These are phyloP conservation scores for Progne subis DNA, from an alignment of 2,113 vertebrate species.

Conservation along the genomic window DNA sequence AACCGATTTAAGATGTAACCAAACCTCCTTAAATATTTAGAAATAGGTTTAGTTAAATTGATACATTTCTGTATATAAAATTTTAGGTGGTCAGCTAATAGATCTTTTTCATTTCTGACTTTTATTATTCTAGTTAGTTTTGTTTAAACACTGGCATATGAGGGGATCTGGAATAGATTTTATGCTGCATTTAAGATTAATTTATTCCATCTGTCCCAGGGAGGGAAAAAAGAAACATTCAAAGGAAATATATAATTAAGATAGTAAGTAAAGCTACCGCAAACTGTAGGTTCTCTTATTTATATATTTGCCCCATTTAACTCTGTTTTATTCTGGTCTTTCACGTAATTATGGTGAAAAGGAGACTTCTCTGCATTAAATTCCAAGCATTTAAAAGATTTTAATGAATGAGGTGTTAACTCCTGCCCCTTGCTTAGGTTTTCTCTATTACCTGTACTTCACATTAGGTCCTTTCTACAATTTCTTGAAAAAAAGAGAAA, in stretches of 20 bases:
- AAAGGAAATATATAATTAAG: slow-evolving; percentile 66
- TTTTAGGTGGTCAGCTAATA: slow-evolving; percentile 63
- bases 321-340: slow-evolving; percentile 46
- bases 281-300: slow-evolving; percentile 51
- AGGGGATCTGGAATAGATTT: slow-evolving; percentile 64
- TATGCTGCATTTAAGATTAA: slow-evolving; percentile 69
- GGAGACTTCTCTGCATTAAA: background rate
- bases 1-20: slow-evolving; percentile 43
- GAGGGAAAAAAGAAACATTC: slow-evolving; percentile 43
- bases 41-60: slow-evolving; percentile 43
- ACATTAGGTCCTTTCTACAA: background rate
- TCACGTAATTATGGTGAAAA: slow-evolving; percentile 35
- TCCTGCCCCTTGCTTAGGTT: background rate
- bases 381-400: slow-evolving; percentile 16
- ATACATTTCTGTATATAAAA: slow-evolving; percentile 32
- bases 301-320: slow-evolving; percentile 60
- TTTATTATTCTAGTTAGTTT: slow-evolving; percentile 62
- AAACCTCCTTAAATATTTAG: slow-evolving; percentile 42
- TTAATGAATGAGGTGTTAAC: slow-evolving; percentile 41
- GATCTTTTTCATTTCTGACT: slow-evolving; percentile 58
- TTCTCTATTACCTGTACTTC: slow-evolving; percentile 5
- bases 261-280: slow-evolving; percentile 59
- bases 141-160: slow-evolving; percentile 42
- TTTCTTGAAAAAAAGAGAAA: background rate
- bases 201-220: slow-evolving; percentile 63